Percentiles rank a stretch among this genome's conserved stretches.
phyloP scores from a whole-genome alignment of 2,888 invertebrate species.

The Drosophila histrio region DNA sequence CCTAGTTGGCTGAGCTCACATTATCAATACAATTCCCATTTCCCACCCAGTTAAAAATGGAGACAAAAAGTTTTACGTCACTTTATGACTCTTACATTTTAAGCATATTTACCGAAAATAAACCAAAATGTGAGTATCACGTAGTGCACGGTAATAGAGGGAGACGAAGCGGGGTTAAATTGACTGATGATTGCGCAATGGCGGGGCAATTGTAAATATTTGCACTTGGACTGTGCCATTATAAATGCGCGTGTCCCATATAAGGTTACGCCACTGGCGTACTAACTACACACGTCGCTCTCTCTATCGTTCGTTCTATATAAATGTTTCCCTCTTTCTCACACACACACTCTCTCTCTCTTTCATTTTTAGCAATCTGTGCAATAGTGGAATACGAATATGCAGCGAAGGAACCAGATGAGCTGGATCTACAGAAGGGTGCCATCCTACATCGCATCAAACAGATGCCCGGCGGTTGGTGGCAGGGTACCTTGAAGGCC shows the following conservation, averaged over 20 bases:
- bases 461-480: constrained; percentile 93
- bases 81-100: constrained; percentile 77
- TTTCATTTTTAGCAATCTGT: constrained; percentile 85
- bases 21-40: constrained; percentile 32
- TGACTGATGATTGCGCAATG: constrained; percentile 59
- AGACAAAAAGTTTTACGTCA: constrained; percentile 57
- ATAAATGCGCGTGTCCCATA: constrained; percentile 48
- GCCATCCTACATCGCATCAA: constrained; percentile 93
- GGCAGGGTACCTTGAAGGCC: constrained; percentile 91
- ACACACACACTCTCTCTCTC: background rate
- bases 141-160: constrained; percentile 46
- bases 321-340: background rate
- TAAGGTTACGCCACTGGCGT: constrained; percentile 33
- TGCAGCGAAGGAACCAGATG: constrained; percentile 93
- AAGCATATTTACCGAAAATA: constrained; percentile 27
- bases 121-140: constrained; percentile 57
- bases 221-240: constrained; percentile 55
- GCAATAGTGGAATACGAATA: constrained; percentile 95
- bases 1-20: constrained; percentile 19
- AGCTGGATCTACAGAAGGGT: constrained; percentile 92
- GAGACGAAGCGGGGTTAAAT: constrained; percentile 8
- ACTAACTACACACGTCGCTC: constrained; percentile 10
- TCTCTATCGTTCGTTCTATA: background rate
- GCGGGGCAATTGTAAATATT: constrained; percentile 57
- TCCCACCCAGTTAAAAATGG: constrained; percentile 12